Conservation (phyloP, 1,140 invertebrate species). For the Chymomyza costata region DNA sequence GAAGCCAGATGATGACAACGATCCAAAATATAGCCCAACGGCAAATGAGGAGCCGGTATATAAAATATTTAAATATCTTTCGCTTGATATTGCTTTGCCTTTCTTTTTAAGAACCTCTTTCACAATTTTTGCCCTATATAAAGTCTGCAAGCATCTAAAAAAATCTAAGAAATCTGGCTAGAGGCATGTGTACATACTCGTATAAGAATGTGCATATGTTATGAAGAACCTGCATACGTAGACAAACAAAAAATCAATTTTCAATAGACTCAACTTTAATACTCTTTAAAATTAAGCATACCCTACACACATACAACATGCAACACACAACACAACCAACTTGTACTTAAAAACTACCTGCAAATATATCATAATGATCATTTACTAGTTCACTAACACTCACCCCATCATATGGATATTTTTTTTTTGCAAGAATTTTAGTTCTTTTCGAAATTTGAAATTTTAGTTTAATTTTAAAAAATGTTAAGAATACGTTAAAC, state of each 20-base stretch:
- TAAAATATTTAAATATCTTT: conserved; percentile 50
- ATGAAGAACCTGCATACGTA: conserved; percentile 35
- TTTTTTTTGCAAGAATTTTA: too few species aligned
- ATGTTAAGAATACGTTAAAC: too few species aligned
- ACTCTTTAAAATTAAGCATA: conserved; percentile 8
- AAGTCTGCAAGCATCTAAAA: conserved; percentile 32
- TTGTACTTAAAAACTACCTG: conserved; percentile 35
- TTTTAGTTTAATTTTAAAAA: too few species aligned
- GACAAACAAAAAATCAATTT: conserved; percentile 33
- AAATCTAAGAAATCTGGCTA: conserved; percentile 42
- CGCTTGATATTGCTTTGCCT: conserved; percentile 52
- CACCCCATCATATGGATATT: conserved; percentile 1
- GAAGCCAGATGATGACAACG: conserved; percentile 66
- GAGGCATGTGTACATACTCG: conserved; percentile 62
- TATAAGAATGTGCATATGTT: conserved; percentile 53
- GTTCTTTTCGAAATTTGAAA: too few species aligned
- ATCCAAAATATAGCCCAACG: conserved; percentile 79
- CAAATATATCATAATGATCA: too few species aligned
- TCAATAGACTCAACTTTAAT: conserved; percentile 21
- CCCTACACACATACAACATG: conserved; percentile 21
- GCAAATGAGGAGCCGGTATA: conserved; percentile 80
- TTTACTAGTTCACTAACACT: too few species aligned
- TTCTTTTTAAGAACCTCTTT: conserved; percentile 27
- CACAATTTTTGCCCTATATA: conserved; percentile 29
- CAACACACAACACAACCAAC: conserved; percentile 12